Percentiles rank a stretch among this genome's conserved stretches.
Conservation (phyloP, 2,113 vertebrate species). For the Rhabdomys dilectus region DNA sequence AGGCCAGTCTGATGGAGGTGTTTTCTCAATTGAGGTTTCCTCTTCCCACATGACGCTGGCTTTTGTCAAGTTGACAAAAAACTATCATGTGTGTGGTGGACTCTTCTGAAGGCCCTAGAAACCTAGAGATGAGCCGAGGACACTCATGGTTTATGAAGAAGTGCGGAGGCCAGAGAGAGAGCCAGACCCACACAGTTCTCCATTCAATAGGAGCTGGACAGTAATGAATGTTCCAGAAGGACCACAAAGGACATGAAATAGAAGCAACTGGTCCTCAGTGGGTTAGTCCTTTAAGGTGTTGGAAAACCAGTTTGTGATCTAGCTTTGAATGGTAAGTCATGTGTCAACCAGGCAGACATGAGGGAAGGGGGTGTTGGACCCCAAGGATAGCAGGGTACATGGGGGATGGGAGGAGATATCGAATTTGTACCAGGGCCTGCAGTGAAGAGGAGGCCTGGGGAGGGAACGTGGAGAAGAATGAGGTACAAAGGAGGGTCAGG, state of each 20-base stretch:
- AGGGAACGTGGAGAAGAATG: background rate
- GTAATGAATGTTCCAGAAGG: background rate
- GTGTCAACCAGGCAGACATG: background rate
- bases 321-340: background rate
- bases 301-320: background rate
- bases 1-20: background rate
- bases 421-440: accelerated
- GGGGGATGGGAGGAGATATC: no score
- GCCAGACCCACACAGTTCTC: accelerated
- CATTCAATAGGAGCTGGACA: background rate
- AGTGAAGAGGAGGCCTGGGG: background rate
- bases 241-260: background rate
- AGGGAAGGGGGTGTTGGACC: background rate
- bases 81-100: background rate
- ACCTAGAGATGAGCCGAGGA: background rate
- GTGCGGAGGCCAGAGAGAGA: background rate
- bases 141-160: background rate
- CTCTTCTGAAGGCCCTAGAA: background rate
- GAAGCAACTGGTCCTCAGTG: no score
- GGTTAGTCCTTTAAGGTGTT: background rate
- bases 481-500: background rate
- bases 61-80: background rate
- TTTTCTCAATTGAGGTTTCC: background rate
- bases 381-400: background rate
- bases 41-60: background rate